phyloP scores from a whole-genome alignment of 2,888 invertebrate genomes.

The Steinernema carpocapsae region DNA sequence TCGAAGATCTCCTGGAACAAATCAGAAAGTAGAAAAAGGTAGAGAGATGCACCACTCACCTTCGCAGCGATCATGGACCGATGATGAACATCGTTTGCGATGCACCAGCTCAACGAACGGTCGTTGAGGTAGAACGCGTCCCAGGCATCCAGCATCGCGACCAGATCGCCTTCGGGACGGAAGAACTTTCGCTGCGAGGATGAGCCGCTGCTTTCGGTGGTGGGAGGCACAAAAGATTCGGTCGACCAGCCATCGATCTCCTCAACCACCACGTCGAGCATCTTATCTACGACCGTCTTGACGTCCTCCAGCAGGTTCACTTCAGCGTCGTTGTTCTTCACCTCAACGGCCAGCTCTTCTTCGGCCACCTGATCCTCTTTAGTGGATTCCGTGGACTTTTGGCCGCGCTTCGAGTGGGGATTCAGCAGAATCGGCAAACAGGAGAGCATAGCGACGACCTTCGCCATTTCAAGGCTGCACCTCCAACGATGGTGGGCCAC shows the following conservation, averaged over 20 bases:
- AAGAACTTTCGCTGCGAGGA: background rate
- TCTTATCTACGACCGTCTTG: background rate
- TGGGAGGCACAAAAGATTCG: background rate
- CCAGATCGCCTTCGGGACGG: constrained; percentile 1
- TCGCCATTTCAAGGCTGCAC: constrained; percentile 94
- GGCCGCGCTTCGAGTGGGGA: background rate
- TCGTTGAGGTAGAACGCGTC: background rate
- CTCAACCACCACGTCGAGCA: background rate
- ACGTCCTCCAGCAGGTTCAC: background rate
- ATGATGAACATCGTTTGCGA: background rate
- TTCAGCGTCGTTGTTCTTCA: background rate
- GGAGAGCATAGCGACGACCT: constrained; percentile 95
- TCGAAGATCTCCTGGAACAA: constrained; percentile 2
- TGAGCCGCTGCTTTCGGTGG: background rate
- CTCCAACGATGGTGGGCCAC: constrained; percentile 92
- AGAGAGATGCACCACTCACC: background rate
- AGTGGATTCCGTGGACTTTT: background rate
- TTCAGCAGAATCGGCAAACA: constrained; percentile 8
- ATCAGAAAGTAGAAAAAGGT: background rate
- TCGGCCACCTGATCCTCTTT: background rate
- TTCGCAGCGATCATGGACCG: background rate
- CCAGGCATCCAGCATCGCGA: constrained; percentile 22
- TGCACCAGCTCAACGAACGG: background rate
- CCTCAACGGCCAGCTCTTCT: background rate
- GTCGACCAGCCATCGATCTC: background rate